Conservation (phyloP, 2,113 vertebrate genomes). For the Dromiciops gliroides region DNA sequence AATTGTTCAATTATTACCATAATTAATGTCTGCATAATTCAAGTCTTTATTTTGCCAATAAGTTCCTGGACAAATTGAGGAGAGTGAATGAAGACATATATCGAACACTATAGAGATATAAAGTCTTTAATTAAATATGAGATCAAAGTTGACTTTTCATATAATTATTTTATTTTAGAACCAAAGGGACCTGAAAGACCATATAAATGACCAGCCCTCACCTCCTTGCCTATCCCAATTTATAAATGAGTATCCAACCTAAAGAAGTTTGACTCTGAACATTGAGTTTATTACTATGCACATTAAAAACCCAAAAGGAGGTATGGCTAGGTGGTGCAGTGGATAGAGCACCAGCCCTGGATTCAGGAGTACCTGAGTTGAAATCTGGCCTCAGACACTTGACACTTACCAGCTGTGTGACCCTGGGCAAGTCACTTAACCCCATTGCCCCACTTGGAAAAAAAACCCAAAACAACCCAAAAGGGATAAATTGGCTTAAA, state of each 20-base stretch:
- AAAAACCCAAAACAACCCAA: too few species aligned
- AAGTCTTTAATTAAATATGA: neutral
- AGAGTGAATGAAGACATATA: neutral
- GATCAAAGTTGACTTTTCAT: neutral
- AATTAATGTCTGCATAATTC: neutral
- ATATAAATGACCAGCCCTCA: neutral
- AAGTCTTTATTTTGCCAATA: slow-evolving; percentile 26
- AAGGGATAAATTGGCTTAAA: neutral
- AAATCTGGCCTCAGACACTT: too few species aligned
- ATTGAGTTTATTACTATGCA: neutral
- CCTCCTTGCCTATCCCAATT: neutral
- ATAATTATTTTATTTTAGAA: neutral
- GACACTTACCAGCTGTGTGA: too few species aligned
- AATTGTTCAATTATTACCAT: neutral
- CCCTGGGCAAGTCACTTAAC: too few species aligned
- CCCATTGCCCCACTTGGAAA: too few species aligned
- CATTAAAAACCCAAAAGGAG: neutral
- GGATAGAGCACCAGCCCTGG: too few species aligned
- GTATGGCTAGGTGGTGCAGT: too few species aligned
- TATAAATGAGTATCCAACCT: neutral
- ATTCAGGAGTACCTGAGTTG: too few species aligned
- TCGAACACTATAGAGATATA: neutral
- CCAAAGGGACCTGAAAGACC: neutral
- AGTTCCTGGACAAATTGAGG: neutral
- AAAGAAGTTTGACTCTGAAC: neutral